Conservation (phyloP, 2,888 invertebrate genomes). For the Eupithecia dodoneata region DNA sequence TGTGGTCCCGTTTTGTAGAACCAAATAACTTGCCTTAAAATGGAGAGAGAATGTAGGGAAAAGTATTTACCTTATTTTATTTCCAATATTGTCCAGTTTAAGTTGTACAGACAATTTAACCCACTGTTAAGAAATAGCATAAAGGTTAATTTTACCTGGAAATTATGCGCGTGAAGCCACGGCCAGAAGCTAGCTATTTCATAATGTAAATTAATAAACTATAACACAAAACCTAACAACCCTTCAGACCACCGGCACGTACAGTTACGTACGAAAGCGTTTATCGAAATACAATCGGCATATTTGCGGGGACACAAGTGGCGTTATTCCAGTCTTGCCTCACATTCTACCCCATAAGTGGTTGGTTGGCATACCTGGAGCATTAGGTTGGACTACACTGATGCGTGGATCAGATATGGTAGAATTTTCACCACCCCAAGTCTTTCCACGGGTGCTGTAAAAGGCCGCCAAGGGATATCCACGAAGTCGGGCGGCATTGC, state of each 20-base stretch:
- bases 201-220: neutral
- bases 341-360: conserved; percentile 36
- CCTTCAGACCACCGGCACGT: conserved; percentile 12
- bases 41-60: no score
- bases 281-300: conserved; percentile 38
- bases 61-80: no score
- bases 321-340: conserved; percentile 35
- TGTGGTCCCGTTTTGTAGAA: neutral
- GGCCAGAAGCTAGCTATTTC: neutral
- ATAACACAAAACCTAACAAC: conserved; percentile 1
- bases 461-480: neutral
- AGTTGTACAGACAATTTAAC: no score
- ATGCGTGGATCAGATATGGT: neutral
- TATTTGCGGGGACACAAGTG: conserved; percentile 34
- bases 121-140: no score
- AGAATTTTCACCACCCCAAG: neutral
- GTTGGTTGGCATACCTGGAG: conserved; percentile 29
- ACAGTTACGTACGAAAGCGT: conserved; percentile 21
- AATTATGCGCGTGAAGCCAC: no score
- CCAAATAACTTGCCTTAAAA: neutral
- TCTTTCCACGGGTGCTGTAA: neutral
- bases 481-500: neutral
- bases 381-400: conserved; percentile 6
- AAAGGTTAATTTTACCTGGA: no score
- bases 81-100: no score